Percentiles rank a stretch among this genome's conserved stretches.
Conservation (phyloP, 2,888 invertebrate species). For the Drosophila aldrichi region DNA sequence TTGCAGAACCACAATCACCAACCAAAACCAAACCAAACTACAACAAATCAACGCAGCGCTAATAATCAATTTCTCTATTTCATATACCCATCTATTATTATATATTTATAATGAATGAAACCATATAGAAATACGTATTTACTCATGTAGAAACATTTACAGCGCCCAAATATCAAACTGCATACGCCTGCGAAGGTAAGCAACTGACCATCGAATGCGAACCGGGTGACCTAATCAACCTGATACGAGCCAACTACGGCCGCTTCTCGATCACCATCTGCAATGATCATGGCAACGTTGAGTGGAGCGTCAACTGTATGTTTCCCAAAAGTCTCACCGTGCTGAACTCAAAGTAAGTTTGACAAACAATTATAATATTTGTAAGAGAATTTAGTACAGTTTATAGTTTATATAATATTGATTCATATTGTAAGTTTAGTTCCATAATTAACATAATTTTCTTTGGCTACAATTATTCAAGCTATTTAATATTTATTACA, state of each 20-base stretch:
- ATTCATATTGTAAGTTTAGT: neutral
- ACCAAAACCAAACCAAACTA: constrained; percentile 82
- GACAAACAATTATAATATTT: neutral
- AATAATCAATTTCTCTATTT: constrained; percentile 48
- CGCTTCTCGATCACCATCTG: constrained; percentile 97
- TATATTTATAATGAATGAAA: constrained; percentile 10
- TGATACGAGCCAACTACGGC: constrained; percentile 97
- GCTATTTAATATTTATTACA: neutral
- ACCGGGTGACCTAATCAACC: constrained; percentile 94
- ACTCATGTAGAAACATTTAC: constrained; percentile 62
- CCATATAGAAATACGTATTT: neutral
- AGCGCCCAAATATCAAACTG: constrained; percentile 93
- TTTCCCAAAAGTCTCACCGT: constrained; percentile 94
- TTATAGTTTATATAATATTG: neutral
- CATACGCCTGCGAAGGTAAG: constrained; percentile 97
- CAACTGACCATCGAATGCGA: constrained; percentile 94
- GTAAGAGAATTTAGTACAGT: no score
- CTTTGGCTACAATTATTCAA: neutral
- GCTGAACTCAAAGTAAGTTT: constrained; percentile 92
- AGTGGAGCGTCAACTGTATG: constrained; percentile 98
- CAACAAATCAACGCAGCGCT: constrained; percentile 78
- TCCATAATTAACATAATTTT: neutral
- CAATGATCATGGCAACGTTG: constrained; percentile 97
- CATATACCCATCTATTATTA: constrained; percentile 25
- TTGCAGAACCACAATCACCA: constrained; percentile 70